A percentile compares a stretch with the other conserved stretches of the same genome.
These are phyloP conservation scores for Scarus forsteni DNA, from an alignment of 2,797 vertebrate genomes.

Conservation along the genomic window DNA sequence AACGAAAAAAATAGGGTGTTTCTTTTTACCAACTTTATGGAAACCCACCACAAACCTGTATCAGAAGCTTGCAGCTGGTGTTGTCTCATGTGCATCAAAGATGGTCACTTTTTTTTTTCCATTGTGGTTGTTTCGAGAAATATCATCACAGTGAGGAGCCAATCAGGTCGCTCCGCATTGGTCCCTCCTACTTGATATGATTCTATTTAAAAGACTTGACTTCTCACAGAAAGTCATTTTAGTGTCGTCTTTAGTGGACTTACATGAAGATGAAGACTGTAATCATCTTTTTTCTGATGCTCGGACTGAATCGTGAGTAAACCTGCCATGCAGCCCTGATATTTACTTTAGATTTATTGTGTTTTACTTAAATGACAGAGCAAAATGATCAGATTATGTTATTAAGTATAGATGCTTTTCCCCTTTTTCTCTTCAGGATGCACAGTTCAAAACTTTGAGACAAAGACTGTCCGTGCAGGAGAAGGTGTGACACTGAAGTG, in stretches of 20 bases:
- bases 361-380: not conserved
- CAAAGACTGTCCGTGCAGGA: conserved; percentile 15
- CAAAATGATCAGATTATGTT: not conserved
- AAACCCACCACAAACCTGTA: not conserved
- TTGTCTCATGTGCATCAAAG: conserved; percentile 1
- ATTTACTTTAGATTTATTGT: no score
- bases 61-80: conserved; percentile 1
- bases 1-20: not conserved
- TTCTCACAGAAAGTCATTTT: not conserved
- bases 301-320: not conserved
- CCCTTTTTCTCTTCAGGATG: conserved; percentile 15
- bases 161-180: conserved; percentile 30
- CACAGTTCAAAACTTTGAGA: not conserved
- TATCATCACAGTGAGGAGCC: not conserved
- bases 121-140: conserved; percentile 15
- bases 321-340: no score
- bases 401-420: not conserved
- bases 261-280: conserved; percentile 2
- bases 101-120: conserved; percentile 19
- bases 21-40: no score
- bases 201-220: conserved; percentile 1
- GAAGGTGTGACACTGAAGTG: conserved; percentile 24
- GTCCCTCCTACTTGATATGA: conserved; percentile 32
- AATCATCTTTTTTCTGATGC: not conserved
- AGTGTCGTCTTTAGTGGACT: not conserved